phyloP scores from a whole-genome alignment of 2,113 vertebrate species.

The Apaloderma vittatum region DNA sequence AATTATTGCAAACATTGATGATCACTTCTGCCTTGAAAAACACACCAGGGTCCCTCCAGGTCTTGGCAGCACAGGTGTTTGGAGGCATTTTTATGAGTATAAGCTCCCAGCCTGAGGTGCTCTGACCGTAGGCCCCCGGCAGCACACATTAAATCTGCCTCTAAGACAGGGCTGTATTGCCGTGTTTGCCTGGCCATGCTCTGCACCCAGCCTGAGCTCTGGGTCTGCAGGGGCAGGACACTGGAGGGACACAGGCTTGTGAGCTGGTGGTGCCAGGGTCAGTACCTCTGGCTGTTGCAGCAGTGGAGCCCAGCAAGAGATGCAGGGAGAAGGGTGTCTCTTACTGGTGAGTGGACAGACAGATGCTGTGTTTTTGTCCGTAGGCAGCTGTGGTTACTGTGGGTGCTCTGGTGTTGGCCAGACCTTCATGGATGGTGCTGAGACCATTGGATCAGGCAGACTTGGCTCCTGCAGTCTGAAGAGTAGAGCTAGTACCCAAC shows the following conservation, averaged over 20 bases:
- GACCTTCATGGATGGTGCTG: neutral
- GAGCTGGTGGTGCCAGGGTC: neutral
- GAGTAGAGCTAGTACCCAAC: neutral
- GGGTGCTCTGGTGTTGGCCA: neutral
- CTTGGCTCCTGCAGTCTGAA: neutral
- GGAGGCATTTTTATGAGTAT: neutral
- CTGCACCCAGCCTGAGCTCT: neutral
- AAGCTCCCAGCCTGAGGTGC: neutral
- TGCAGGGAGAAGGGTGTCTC: neutral
- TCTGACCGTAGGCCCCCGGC: neutral
- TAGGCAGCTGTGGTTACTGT: neutral
- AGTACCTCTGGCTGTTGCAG: neutral
- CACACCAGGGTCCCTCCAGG: neutral
- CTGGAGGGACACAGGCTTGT: neutral
- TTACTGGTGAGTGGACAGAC: neutral
- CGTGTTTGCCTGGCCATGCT: neutral
- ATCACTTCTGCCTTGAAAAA: slow-evolving; percentile 31
- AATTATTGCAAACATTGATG: slow-evolving; percentile 40
- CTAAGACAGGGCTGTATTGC: fast-evolving
- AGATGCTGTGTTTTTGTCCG: neutral
- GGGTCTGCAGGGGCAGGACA: fast-evolving
- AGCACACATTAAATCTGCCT: neutral
- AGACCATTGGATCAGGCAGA: neutral
- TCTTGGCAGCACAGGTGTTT: neutral
- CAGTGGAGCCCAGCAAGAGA: neutral